A percentile compares a stretch with the other conserved stretches of the same genome.
These are phyloP conservation scores for Aphelinus certus DNA, from an alignment of 1,140 invertebrate species.

Conservation along the genomic window DNA sequence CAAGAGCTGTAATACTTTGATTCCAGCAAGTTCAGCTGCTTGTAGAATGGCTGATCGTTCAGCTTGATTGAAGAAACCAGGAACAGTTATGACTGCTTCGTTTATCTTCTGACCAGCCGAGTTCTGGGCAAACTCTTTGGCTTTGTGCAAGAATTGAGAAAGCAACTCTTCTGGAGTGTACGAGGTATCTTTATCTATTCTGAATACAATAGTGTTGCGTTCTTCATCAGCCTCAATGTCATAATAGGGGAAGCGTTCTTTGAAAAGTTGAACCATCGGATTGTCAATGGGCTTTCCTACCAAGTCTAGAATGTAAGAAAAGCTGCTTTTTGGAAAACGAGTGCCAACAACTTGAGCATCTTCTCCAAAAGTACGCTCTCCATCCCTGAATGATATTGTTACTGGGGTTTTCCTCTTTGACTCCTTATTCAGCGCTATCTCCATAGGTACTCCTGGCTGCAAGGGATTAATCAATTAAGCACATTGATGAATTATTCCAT, in stretches of 20 bases:
- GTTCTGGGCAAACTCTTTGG: slow-evolving; percentile 85
- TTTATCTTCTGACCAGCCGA: slow-evolving; percentile 83
- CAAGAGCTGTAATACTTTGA: slow-evolving; percentile 95
- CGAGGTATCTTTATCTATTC: slow-evolving; percentile 81
- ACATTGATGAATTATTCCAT: no score
- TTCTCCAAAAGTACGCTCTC: slow-evolving; percentile 92
- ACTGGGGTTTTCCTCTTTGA: slow-evolving; percentile 96
- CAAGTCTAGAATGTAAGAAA: slow-evolving; percentile 88
- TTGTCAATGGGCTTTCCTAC: slow-evolving; percentile 93
- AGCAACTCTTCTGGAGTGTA: slow-evolving; percentile 92
- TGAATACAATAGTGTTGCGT: slow-evolving; percentile 84
- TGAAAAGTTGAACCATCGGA: slow-evolving; percentile 87
- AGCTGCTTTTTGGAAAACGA: slow-evolving; percentile 88
- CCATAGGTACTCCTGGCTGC: slow-evolving; percentile 97
- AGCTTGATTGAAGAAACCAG: slow-evolving; percentile 95
- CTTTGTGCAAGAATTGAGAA: slow-evolving; percentile 89
- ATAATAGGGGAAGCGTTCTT: slow-evolving; percentile 91
- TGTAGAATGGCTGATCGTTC: slow-evolving; percentile 86
- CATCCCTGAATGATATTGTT: slow-evolving; percentile 89
- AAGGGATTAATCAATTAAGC: slow-evolving; percentile 39
- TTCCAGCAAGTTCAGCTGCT: slow-evolving; percentile 88
- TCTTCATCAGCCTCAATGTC: slow-evolving; percentile 81
- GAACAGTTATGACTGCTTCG: slow-evolving; percentile 96
- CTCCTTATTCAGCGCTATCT: slow-evolving; percentile 97
- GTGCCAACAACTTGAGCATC: slow-evolving; percentile 89